These are phyloP conservation scores for Nymphicus hollandicus DNA, from an alignment of 2,113 vertebrate genomes.

Conservation along the genomic window DNA sequence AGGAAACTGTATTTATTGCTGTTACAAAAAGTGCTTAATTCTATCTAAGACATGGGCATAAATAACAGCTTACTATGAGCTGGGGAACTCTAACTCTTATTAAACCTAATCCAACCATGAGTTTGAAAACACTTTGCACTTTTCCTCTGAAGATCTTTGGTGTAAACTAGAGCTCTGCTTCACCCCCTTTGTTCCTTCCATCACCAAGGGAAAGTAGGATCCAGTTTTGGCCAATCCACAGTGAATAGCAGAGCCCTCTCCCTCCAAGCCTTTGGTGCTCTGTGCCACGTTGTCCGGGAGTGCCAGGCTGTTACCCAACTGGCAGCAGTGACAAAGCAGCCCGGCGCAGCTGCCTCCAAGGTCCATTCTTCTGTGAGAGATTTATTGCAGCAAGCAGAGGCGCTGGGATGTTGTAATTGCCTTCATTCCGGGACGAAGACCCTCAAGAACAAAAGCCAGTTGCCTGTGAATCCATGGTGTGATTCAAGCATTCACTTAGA, in stretches of 20 bases:
- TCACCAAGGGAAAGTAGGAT: fast-evolving
- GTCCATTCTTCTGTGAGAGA: slow-evolving; percentile 48
- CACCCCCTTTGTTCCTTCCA: not conserved
- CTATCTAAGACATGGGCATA: not conserved
- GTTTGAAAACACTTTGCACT: not conserved
- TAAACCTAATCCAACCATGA: not conserved
- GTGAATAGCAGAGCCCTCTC: not conserved
- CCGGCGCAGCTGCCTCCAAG: slow-evolving; percentile 18
- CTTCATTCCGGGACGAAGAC: slow-evolving; percentile 16
- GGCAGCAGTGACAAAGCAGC: slow-evolving; percentile 22
- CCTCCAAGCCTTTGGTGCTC: not conserved
- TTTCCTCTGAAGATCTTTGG: not conserved
- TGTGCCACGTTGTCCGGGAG: fast-evolving
- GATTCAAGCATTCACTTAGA: slow-evolving; percentile 31
- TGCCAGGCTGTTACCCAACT: not conserved
- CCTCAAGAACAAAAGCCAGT: slow-evolving; percentile 60
- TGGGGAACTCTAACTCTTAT: not conserved
- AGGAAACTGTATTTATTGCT: not conserved
- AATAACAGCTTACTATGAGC: not conserved
- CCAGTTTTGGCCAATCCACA: not conserved
- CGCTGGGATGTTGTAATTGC: slow-evolving; percentile 19
- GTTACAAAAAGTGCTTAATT: not conserved
- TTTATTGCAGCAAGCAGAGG: slow-evolving; percentile 50
- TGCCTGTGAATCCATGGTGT: slow-evolving; percentile 31
- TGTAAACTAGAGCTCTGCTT: not conserved